Conservation (phyloP, 2,888 invertebrate species). For the Acrobasis suavella region DNA sequence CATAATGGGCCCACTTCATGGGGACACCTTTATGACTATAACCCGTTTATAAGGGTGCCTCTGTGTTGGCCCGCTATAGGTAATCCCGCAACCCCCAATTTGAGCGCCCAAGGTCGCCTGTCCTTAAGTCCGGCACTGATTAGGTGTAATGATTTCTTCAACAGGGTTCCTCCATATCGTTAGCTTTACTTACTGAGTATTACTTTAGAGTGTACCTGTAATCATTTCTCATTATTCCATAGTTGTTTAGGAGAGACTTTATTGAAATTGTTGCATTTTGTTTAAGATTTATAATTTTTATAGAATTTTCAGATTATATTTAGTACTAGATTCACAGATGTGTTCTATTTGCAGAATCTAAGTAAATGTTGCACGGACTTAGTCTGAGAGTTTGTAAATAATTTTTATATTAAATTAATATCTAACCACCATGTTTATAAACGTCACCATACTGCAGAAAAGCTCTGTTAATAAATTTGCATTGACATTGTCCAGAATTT, state of each 20-base stretch:
- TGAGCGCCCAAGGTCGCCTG: too few relatives aligned
- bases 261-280: constrained; percentile 53
- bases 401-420: constrained; percentile 28
- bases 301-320: constrained; percentile 21
- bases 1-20: too few relatives aligned
- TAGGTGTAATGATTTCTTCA: constrained; percentile 71
- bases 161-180: constrained; percentile 82
- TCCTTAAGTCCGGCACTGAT: too few relatives aligned
- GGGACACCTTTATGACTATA: too few relatives aligned
- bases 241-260: constrained; percentile 54
- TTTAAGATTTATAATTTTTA: constrained; percentile 37
- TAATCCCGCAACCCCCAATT: too few relatives aligned
- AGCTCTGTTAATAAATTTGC: too few relatives aligned
- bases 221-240: constrained; percentile 73
- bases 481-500: too few relatives aligned
- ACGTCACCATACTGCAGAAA: too few relatives aligned
- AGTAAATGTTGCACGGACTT: constrained; percentile 29
- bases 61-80: too few relatives aligned
- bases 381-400: constrained; percentile 29
- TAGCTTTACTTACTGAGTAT: constrained; percentile 80
- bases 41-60: too few relatives aligned
- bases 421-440: too few relatives aligned
- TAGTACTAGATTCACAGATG: constrained; percentile 21
- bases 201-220: constrained; percentile 69
- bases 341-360: constrained; percentile 22